Conservation (phyloP, 2,888 invertebrate species). For the Orgyia antiqua region DNA sequence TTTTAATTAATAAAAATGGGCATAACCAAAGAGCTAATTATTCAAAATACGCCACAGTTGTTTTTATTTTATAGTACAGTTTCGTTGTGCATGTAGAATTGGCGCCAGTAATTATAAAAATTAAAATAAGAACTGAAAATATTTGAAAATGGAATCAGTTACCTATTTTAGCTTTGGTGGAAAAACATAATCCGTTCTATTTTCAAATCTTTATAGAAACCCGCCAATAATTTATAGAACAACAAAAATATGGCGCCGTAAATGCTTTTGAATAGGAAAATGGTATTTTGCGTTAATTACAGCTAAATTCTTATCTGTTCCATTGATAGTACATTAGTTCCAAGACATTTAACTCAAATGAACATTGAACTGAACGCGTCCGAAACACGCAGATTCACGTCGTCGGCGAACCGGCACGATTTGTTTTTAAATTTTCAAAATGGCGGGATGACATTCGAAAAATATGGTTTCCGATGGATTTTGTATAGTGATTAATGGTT, state of each 20-base stretch:
- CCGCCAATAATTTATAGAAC: slow-evolving; percentile 23
- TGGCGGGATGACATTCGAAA: slow-evolving; percentile 21
- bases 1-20: too few species aligned
- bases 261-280: slow-evolving; percentile 26
- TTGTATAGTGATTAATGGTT: slow-evolving; percentile 8
- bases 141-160: too few species aligned
- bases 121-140: too few species aligned
- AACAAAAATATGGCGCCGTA: slow-evolving; percentile 28
- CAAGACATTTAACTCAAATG: slow-evolving; percentile 44
- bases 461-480: slow-evolving; percentile 21
- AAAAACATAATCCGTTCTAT: background rate
- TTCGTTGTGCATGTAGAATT: too few species aligned
- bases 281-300: slow-evolving; percentile 39
- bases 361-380: slow-evolving; percentile 23
- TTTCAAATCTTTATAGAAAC: slow-evolving; percentile 10
- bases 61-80: too few species aligned
- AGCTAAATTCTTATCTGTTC: slow-evolving; percentile 37
- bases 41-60: too few species aligned
- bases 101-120: too few species aligned
- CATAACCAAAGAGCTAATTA: too few species aligned
- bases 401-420: slow-evolving; percentile 14
- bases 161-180: too few species aligned
- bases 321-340: slow-evolving; percentile 43
- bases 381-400: slow-evolving; percentile 28
- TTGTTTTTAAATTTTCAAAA: slow-evolving; percentile 28